Evolutionary conservation across 2,888 invertebrate species (phyloP), one percentile per base, ranked within the genome.

Genomic region (Drosophila demipolita): DNA sequence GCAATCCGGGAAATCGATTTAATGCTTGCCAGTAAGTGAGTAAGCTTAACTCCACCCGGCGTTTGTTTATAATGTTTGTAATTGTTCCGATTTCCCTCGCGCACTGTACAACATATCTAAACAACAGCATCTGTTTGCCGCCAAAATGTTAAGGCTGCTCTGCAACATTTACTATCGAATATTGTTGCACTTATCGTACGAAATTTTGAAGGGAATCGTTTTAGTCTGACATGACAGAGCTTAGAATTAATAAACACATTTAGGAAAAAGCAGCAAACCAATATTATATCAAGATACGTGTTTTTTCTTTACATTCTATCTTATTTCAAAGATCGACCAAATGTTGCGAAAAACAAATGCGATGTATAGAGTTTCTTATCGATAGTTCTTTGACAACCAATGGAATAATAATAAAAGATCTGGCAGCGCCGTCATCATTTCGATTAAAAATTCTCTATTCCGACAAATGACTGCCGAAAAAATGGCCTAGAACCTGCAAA

Each of bases 101-200:
- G 65, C 71, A 88, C 89, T 84, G 84, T 87, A 89, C 83, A 75
- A 78, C 66, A 62, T 63, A 65, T 36, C 77, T 49, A 73, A 67
- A 53, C 67, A 73, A 52, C 15, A 62, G 69, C 67, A 80, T 76
- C 66, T 76, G 75, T 71, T 87, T 79, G 75, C 83, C 87, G 85
- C 85, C 84, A 81, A 80, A 77, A 73, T 70, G 62, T 65, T 49
- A 50, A 69, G 36, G 76, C 35, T 64, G 63, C 53, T 57, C 5
- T n/a, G 29, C 55, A 35, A 6, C 15, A 36, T 17, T 0, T 26
- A 7, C 17, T 52, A 80, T 80, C 80, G 75, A 59, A 42, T 15
- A 29, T 17, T 33, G 32, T 36, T 53, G 7, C 26, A 26, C 1
- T 15, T 49, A 49, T 73, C 62, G 63, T 58, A 7, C 23, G 26